A percentile compares a stretch with the other conserved stretches of the same genome.
phyloP scores from a whole-genome alignment of 2,888 invertebrate genomes.

The Ormyrus thymus region DNA sequence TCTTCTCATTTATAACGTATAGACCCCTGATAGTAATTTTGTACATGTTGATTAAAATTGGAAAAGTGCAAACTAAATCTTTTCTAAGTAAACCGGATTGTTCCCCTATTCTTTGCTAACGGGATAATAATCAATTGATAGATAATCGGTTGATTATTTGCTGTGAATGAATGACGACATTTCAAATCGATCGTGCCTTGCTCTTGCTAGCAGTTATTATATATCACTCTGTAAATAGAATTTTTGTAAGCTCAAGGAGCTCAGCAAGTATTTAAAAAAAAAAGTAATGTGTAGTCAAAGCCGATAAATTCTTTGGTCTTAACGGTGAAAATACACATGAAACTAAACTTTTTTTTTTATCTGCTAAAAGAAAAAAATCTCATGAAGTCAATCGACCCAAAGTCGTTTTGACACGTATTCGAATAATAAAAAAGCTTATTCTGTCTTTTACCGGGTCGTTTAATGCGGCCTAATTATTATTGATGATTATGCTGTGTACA shows the following conservation, averaged over 20 bases:
- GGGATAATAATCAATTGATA: conserved; percentile 30
- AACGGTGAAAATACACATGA: neutral
- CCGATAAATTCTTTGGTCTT: conserved; percentile 15
- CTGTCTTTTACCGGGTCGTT: conserved; percentile 37
- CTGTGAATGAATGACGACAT: conserved; percentile 56
- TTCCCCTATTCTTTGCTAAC: conserved; percentile 43
- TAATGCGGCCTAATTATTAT: conserved; percentile 40
- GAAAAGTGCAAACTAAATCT: conserved; percentile 43
- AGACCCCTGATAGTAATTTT: conserved; percentile 31
- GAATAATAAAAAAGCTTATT: conserved; percentile 30
- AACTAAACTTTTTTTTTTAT: conserved; percentile 11
- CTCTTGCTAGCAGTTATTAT: conserved; percentile 63
- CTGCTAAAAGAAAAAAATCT: conserved; percentile 8
- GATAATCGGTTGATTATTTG: conserved; percentile 46
- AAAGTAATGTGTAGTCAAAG: conserved; percentile 7
- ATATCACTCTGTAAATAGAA: conserved; percentile 56
- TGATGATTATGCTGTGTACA: conserved; percentile 43
- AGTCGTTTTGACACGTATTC: conserved; percentile 31
- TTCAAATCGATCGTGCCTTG: conserved; percentile 68
- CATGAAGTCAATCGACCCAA: conserved; percentile 12
- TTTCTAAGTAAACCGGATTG: conserved; percentile 43
- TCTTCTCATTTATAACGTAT: too few relatives aligned
- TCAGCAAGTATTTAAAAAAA: conserved; percentile 47
- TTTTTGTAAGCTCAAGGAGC: conserved; percentile 55
- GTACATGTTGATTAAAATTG: conserved; percentile 20